A percentile compares a stretch with the other conserved stretches of the same genome.
phyloP scores from a whole-genome alignment of 1,140 invertebrate species.

The Psix sp. region DNA sequence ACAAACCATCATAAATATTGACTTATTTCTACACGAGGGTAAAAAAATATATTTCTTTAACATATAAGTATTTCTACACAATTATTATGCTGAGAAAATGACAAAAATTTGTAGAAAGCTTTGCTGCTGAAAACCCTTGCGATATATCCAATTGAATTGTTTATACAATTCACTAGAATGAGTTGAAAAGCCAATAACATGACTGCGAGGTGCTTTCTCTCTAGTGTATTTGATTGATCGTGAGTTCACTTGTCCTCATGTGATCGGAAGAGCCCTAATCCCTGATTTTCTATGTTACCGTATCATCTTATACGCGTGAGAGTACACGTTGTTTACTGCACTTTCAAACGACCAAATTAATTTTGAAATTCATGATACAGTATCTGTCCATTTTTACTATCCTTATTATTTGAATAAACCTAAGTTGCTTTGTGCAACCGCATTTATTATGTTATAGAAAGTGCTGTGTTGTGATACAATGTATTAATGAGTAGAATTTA shows the following conservation, averaged over 20 bases:
- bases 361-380: slow-evolving; percentile 19
- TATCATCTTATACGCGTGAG: slow-evolving; percentile 49
- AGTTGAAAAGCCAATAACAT: slow-evolving; percentile 36
- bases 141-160: slow-evolving; percentile 23
- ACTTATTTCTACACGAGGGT: no score
- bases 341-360: slow-evolving; percentile 32
- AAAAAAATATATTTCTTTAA: no score
- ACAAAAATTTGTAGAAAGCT: slow-evolving; percentile 30
- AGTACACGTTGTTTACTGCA: slow-evolving; percentile 6
- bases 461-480: no score
- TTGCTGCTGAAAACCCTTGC: slow-evolving; percentile 9
- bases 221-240: slow-evolving; percentile 46
- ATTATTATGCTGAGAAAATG: slow-evolving; percentile 3
- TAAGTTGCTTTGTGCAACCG: slow-evolving; percentile 4
- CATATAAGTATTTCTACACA: no score
- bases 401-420: slow-evolving; percentile 6
- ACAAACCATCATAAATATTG: no score
- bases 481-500: no score
- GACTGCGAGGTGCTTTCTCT: slow-evolving; percentile 44
- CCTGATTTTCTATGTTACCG: slow-evolving; percentile 31
- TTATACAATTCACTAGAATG: slow-evolving; percentile 33
- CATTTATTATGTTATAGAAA: slow-evolving; percentile 11
- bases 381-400: slow-evolving; percentile 12
- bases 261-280: slow-evolving; percentile 31
- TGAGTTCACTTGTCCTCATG: slow-evolving; percentile 35